These are phyloP conservation scores for Microctonus aethiopoides DNA, from an alignment of 2,888 invertebrate species.

Conservation along the genomic window DNA sequence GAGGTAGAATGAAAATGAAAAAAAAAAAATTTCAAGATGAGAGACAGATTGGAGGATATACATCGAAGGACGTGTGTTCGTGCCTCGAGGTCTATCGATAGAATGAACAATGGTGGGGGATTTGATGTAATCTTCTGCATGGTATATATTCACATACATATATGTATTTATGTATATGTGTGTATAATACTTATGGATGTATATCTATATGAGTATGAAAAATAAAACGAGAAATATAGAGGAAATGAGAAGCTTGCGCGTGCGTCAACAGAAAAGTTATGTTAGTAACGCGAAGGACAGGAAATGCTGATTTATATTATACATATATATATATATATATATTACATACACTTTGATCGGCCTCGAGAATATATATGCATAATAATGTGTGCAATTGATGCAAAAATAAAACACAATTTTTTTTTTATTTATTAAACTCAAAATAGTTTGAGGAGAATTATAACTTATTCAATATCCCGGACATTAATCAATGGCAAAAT, in stretches of 20 bases:
- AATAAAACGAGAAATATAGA: neutral
- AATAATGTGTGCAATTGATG: neutral
- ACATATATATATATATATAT: neutral
- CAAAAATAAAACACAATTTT: too few relatives aligned
- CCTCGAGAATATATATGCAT: neutral
- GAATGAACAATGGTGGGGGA: constrained; percentile 21
- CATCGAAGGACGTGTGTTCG: constrained; percentile 22
- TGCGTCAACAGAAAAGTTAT: constrained; percentile 9
- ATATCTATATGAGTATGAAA: neutral
- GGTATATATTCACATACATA: neutral
- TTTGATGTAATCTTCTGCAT: constrained; percentile 22
- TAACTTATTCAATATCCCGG: constrained; percentile 10
- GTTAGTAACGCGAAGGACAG: constrained; percentile 28
- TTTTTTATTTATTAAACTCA: too few relatives aligned
- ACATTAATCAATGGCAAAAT: constrained; percentile 19
- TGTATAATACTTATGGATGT: neutral
- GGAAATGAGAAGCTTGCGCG: constrained; percentile 3
- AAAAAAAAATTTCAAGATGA: neutral
- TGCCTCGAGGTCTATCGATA: constrained; percentile 22
- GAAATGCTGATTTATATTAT: constrained; percentile 25
- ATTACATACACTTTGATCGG: constrained; percentile 7
- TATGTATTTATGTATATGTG: neutral
- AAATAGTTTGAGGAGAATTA: too few relatives aligned
- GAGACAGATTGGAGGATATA: neutral
- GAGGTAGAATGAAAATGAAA: too few relatives aligned